Base-by-base conservation (phyloP, 1,140 invertebrate genomes). In the Cydia splendana region DNA sequence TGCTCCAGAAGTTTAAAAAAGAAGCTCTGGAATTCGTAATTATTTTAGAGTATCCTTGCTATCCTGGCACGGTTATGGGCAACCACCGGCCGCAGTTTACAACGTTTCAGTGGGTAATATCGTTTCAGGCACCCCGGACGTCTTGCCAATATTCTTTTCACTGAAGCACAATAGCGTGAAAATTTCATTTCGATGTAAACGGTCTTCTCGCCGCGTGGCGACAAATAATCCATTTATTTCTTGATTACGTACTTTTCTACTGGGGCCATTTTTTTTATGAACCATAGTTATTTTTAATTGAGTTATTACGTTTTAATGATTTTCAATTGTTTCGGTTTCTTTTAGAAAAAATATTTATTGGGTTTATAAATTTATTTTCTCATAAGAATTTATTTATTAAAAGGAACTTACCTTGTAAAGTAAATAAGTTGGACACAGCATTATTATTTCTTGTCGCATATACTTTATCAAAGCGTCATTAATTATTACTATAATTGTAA, bases 61-160 rank as follows among this genome's bases (percentile, higher is more conserved):
- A 62, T 62, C 20, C 20, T 24, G 57, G 30, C 67, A 18, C 30
- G 34, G 15, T 20, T 38, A 7, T 38, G 67, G 30, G 34, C 34
- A 18, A 12, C 28, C 65, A 69, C 34, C 57, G 57, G 34, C 15
- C 34, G 67, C 67, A 71, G 67, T 71, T 42, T 71, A 71, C 30
- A 3, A 71, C 30, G 30, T 71, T 20, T 20, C 67, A 10, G 15
- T 18, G 65, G 67, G 67, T 71, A 71, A 71, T 71, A 71, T 71
- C 67, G 30, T 38, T 42, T 12, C 30, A 30, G 65, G 30, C 28
- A 15, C 38, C 30, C 30, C 30, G 30, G 34, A 71, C 7, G 67
- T 45, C 67, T 71, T 71, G 67, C 67, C 67, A 71, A 71, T 67
- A 67, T 71, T 71, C 67, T 71, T 71, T 71, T 38, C 67, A 38